Percentiles rank a stretch among this genome's conserved stretches.
phyloP scores from a whole-genome alignment of 2,113 vertebrate species.

The Scomber japonicus region DNA sequence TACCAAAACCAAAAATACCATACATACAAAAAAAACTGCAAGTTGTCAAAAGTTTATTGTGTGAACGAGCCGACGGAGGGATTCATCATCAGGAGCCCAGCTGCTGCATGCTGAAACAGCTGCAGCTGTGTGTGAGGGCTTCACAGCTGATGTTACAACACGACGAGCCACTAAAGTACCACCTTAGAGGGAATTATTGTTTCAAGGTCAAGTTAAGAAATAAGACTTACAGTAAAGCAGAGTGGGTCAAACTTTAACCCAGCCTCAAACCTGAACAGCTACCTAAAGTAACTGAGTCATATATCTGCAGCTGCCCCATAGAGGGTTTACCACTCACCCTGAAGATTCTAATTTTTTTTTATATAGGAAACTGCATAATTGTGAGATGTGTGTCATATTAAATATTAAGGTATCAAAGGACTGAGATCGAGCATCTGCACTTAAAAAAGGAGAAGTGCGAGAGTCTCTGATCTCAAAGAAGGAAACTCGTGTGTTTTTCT shows the following conservation, averaged over 20 bases:
- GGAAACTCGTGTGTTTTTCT: neutral
- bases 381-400: neutral
- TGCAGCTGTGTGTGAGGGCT: slow-evolving; percentile 25
- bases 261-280: neutral
- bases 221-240: neutral
- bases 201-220: neutral
- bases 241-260: too few relatives aligned
- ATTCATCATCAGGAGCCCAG: slow-evolving; percentile 12
- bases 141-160: slow-evolving; percentile 26
- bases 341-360: neutral
- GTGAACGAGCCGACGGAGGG: neutral
- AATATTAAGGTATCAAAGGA: neutral
- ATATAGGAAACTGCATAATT: neutral
- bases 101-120: slow-evolving; percentile 49
- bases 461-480: neutral
- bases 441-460: neutral
- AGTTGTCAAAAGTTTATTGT: slow-evolving; percentile 11
- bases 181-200: neutral
- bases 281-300: neutral
- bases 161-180: neutral
- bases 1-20: neutral
- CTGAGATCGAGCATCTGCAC: neutral
- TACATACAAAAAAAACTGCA: slow-evolving; percentile 8
- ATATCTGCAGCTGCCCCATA: neutral
- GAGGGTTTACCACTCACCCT: neutral